A percentile compares a stretch with the other conserved stretches of the same genome.
Conservation (phyloP, 2,797 vertebrate genomes). For the Eospalax fontanierii region DNA sequence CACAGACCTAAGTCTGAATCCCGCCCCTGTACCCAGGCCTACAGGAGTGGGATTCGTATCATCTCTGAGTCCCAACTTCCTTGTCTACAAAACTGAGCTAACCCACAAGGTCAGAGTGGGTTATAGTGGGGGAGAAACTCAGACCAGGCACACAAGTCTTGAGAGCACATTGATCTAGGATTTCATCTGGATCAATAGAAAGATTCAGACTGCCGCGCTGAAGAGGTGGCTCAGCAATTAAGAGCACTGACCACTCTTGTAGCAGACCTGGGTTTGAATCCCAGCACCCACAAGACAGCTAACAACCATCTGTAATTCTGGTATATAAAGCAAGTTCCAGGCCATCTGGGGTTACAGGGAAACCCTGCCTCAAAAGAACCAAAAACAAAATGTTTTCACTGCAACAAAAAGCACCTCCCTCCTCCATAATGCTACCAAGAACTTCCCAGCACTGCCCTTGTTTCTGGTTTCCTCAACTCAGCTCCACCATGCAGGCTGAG, state of each 20-base stretch:
- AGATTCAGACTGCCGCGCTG: neutral
- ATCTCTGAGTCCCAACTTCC: conserved; percentile 13
- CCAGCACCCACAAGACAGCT: too few relatives aligned
- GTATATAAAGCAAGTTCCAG: too few relatives aligned
- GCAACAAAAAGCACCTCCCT: neutral
- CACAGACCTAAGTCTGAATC: neutral
- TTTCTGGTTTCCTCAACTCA: fast-evolving
- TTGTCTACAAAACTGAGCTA: neutral
- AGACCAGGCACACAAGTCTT: fast-evolving
- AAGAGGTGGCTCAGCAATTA: too few relatives aligned
- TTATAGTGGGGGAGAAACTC: neutral
- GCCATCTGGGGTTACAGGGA: too few relatives aligned
- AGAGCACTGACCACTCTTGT: too few relatives aligned
- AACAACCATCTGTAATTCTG: too few relatives aligned
- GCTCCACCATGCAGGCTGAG: fast-evolving
- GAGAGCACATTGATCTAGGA: neutral
- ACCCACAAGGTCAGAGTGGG: neutral
- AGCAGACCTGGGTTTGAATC: too few relatives aligned
- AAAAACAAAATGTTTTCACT: neutral
- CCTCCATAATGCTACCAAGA: neutral
- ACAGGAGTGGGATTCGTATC: too few relatives aligned
- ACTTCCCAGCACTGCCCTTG: fast-evolving
- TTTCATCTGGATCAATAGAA: neutral
- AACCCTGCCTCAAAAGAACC: too few relatives aligned
- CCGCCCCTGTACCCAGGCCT: neutral